Evolutionary conservation across 2,888 invertebrate genomes (phyloP).

Genomic region (Hydriomena furcata): DNA sequence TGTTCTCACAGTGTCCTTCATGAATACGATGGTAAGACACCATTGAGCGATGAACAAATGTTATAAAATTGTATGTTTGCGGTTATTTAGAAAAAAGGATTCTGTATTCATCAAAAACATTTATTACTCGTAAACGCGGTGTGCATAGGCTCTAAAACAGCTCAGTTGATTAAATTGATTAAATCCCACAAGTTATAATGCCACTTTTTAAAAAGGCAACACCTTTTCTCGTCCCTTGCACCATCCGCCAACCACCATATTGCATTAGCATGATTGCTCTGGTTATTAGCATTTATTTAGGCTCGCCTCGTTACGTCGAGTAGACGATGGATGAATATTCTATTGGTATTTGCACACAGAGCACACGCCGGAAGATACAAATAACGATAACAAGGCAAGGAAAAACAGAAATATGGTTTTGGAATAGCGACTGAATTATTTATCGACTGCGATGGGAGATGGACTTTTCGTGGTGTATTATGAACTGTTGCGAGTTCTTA

Average conservation of each 20-base stretch:
- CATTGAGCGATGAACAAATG: too few relatives aligned
- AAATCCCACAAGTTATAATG: too few relatives aligned
- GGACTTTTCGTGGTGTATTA: slow-evolving; percentile 8
- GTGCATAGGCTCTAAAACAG: too few relatives aligned
- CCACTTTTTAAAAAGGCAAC: not conserved
- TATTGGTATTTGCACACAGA: slow-evolving; percentile 55
- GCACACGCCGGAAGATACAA: slow-evolving; percentile 43
- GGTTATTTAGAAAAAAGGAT: too few relatives aligned
- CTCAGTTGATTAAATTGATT: too few relatives aligned
- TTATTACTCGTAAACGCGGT: too few relatives aligned
- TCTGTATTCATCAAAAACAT: too few relatives aligned
- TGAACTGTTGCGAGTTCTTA: not conserved
- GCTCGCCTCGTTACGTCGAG: slow-evolving; percentile 60
- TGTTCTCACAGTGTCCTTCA: too few relatives aligned
- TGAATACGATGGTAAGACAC: too few relatives aligned
- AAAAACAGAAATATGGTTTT: slow-evolving; percentile 21
- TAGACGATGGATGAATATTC: slow-evolving; percentile 62
- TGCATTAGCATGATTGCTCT: slow-evolving; percentile 72
- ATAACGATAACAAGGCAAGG: slow-evolving; percentile 33
- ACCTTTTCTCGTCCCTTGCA: slow-evolving; percentile 37
- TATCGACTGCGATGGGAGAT: slow-evolving; percentile 13
- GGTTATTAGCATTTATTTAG: slow-evolving; percentile 76
- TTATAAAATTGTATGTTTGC: too few relatives aligned
- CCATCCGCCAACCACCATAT: slow-evolving; percentile 53
- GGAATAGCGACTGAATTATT: slow-evolving; percentile 15